A percentile compares a stretch with the other conserved stretches of the same genome.
Evolutionary conservation across 1,140 invertebrate species (phyloP).

Genomic region (Leptinotarsa texana): DNA sequence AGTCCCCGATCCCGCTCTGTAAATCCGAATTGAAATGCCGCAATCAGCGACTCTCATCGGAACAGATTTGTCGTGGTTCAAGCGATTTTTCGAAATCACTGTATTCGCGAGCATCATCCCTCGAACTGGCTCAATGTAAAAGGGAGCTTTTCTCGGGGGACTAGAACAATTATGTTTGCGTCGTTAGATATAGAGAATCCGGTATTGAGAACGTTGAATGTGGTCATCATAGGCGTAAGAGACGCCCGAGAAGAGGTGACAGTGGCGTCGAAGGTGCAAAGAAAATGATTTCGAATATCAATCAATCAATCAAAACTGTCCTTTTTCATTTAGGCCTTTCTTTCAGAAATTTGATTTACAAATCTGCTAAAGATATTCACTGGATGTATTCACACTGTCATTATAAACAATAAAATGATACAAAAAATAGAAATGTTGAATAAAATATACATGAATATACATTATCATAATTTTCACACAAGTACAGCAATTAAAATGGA

Average conservation of each 20-base stretch:
- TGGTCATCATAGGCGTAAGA: constrained; percentile 43
- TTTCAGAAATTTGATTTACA: too few relatives aligned
- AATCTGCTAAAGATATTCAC: too few relatives aligned
- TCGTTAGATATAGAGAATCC: constrained; percentile 51
- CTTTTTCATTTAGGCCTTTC: background rate
- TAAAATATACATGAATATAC: too few relatives aligned
- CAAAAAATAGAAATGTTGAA: too few relatives aligned
- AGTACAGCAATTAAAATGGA: too few relatives aligned
- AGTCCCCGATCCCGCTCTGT: background rate
- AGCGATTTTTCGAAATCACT: constrained; percentile 36
- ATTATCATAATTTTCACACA: too few relatives aligned
- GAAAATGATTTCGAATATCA: background rate
- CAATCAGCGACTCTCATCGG: constrained; percentile 42
- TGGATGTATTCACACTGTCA: too few relatives aligned
- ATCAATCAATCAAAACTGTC: background rate
- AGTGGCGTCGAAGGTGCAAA: constrained; percentile 1
- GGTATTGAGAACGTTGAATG: constrained; percentile 48
- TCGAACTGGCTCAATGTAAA: constrained; percentile 27
- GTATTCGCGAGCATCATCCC: constrained; percentile 27
- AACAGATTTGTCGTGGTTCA: constrained; percentile 31
- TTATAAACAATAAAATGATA: too few relatives aligned
- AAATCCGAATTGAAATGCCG: constrained; percentile 43
- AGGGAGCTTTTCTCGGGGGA: constrained; percentile 40
- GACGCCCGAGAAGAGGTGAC: background rate
- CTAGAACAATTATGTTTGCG: constrained; percentile 52